Evolutionary conservation across 2,113 vertebrate genomes (phyloP).

Genomic region (Hippocampus guttulatus): DNA sequence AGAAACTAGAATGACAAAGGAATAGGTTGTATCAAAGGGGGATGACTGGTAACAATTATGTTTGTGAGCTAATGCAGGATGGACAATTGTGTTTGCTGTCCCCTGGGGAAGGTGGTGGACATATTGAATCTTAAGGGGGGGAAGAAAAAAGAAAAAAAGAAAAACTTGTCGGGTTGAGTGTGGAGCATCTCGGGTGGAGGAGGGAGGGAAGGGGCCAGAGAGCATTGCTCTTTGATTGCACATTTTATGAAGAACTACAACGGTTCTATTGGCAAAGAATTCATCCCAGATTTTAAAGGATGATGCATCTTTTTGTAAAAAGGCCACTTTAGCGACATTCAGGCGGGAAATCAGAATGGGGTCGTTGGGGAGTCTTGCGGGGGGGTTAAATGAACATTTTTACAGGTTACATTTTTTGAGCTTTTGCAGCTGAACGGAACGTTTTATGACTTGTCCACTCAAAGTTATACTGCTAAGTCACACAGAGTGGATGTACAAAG

Average conservation of each 20-base stretch:
- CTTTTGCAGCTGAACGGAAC: conserved; percentile 41
- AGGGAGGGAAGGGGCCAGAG: conserved; percentile 54
- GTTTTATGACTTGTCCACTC: conserved; percentile 58
- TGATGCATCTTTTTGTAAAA: conserved; percentile 36
- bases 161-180: conserved; percentile 68
- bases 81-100: conserved; percentile 87
- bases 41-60: conserved; percentile 91
- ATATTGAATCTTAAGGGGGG: conserved; percentile 55
- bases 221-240: conserved; percentile 67
- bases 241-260: conserved; percentile 62
- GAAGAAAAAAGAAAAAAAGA: conserved; percentile 47
- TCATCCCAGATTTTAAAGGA: conserved; percentile 51
- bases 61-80: conserved; percentile 96
- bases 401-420: conserved; percentile 34
- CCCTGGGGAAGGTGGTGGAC: conserved; percentile 66
- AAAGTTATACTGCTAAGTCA: conserved; percentile 63
- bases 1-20: conserved; percentile 95
- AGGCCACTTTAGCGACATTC: conserved; percentile 55
- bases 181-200: conserved; percentile 61
- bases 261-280: conserved; percentile 57
- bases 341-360: conserved; percentile 54
- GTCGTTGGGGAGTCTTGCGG: conserved; percentile 25
- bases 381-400: not conserved
- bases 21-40: conserved; percentile 75
- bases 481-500: not conserved